phyloP scores from a whole-genome alignment of 2,888 invertebrate species.

The Patella ulyssiponensis region DNA sequence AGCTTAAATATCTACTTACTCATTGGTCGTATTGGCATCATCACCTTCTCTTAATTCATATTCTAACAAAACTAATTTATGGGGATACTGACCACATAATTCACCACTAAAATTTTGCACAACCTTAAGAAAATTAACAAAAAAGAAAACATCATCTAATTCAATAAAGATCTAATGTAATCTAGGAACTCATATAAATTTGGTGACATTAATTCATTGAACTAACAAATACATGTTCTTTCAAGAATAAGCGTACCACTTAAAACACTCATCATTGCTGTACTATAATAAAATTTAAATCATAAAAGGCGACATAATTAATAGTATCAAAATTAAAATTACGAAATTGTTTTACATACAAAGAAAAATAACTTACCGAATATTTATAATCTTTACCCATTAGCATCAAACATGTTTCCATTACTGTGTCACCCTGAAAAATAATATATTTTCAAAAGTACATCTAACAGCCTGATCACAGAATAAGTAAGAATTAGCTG shows the following conservation, averaged over 20 bases:
- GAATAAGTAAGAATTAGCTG: no score
- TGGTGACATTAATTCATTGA: neutral
- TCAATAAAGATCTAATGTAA: no score
- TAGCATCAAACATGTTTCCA: slow-evolving; percentile 78
- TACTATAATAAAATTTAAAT: neutral
- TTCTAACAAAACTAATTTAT: slow-evolving; percentile 77
- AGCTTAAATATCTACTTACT: slow-evolving; percentile 28
- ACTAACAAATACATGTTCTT: neutral
- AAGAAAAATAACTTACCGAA: slow-evolving; percentile 55
- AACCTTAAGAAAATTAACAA: neutral
- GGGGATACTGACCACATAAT: slow-evolving; percentile 76
- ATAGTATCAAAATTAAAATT: neutral
- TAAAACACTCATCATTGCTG: neutral
- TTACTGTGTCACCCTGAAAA: slow-evolving; percentile 65
- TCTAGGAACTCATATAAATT: no score
- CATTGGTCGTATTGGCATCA: slow-evolving; percentile 20
- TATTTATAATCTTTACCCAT: slow-evolving; percentile 80
- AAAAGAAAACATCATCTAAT: no score
- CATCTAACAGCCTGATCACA: no score
- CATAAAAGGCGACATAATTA: neutral
- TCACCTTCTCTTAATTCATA: slow-evolving; percentile 49
- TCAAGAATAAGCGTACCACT: neutral
- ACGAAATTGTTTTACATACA: neutral
- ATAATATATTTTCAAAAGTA: no score
- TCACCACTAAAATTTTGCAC: neutral